phyloP scores from a whole-genome alignment of 30 jellyfish, hydroid and myxozoan genomes.

The Aurelia sp. region DNA sequence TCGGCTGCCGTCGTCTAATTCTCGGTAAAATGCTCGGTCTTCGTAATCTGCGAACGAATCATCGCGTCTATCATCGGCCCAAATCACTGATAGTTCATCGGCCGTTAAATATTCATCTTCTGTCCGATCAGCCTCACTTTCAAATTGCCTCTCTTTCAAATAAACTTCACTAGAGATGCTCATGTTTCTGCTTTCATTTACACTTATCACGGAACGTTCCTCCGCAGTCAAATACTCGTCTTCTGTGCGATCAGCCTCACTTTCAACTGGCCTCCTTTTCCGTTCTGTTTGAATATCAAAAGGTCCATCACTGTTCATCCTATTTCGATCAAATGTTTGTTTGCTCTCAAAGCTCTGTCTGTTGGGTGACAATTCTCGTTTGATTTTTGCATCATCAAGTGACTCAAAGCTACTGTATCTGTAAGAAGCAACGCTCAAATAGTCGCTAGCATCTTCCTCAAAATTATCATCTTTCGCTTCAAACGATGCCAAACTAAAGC shows the following conservation, averaged over 20 bases:
- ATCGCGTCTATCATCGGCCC: background rate
- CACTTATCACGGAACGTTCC: slow-evolving; percentile 29
- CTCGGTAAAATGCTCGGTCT: too few relatives aligned
- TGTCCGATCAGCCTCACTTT: slow-evolving; percentile 54
- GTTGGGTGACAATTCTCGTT: too few relatives aligned
- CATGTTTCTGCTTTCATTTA: background rate
- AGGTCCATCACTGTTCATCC: too few relatives aligned
- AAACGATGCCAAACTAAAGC: too few relatives aligned
- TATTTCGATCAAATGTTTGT: background rate
- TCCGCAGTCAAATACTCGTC: slow-evolving; percentile 61
- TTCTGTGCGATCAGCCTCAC: slow-evolving; percentile 62
- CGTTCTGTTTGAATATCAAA: background rate
- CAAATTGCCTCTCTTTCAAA: background rate
- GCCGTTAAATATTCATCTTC: slow-evolving; percentile 63
- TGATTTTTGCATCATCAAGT: slow-evolving; percentile 12
- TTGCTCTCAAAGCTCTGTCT: too few relatives aligned
- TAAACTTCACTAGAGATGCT: too few relatives aligned
- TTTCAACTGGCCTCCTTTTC: slow-evolving; percentile 8
- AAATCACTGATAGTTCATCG: slow-evolving; percentile 31
- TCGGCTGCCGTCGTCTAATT: too few relatives aligned
- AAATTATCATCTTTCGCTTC: background rate
- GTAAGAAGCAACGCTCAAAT: slow-evolving; percentile 40
- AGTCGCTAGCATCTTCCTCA: slow-evolving; percentile 60
- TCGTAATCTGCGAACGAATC: too few relatives aligned
- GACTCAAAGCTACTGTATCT: slow-evolving; percentile 32